Evolutionary conservation across 2,113 vertebrate genomes (phyloP), one percentile per base, ranked within the genome.

Genomic region (Micromys minutus): DNA sequence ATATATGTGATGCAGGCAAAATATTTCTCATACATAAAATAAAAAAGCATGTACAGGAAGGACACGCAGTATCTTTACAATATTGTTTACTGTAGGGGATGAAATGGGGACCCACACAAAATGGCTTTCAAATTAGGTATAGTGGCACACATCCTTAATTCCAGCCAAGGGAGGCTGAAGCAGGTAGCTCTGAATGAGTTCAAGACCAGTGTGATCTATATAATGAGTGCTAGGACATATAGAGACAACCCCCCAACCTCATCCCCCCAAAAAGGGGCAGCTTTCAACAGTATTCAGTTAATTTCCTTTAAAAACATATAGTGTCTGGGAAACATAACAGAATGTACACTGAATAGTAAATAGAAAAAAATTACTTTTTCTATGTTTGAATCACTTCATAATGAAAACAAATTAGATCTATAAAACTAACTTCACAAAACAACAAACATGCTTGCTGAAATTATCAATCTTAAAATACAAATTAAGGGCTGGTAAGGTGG

Each of bases 361-460:
- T 80, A n/a, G n/a, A 92, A 80, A 45, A 1, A 76, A 87, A 42
- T 87, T 36, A 61, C 47, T 79, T 88, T 80, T 75, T 50, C 24
- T 50, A 65, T 69, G 10, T 89, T 39, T 95, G 34, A 72, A 89
- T n/a, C 55, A 74, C 36, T 91, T 91, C 72, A 52, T 59, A 59
- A 63, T 15, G n/a, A 76, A 57, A 94, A 80, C 89, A 79, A 92
- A 71, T n/a, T 5, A 74, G 31, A 52, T 74, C 17, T 84, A 55
- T 72, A 63, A 79, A 96, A 91, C 9, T 85, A 29, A 83, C 24
- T 3, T 3, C 36, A 93, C 8, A 94, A 91, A 94, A 77, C 52
- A 93, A 61, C 31, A 77, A 36, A 79, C 47, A 36, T 52, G 47
- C 36, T 79, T 79, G 76, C 47, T 79, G 76, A 79, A 34, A 79